These are phyloP conservation scores for Anarhynchus alexandrinus DNA, from an alignment of 2,113 vertebrate genomes.

Conservation along the genomic window DNA sequence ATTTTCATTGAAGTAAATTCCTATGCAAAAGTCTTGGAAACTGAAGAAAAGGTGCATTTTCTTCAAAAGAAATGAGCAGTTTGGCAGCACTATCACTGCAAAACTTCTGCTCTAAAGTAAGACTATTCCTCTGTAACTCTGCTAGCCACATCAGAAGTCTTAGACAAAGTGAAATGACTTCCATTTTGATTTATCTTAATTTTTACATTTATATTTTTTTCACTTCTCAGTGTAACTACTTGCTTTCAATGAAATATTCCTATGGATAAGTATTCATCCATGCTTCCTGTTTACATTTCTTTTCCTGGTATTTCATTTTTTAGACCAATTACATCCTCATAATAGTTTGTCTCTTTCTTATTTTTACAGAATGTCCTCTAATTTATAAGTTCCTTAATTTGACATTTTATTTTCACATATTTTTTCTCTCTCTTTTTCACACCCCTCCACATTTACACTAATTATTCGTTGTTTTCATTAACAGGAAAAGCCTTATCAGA, in stretches of 20 bases:
- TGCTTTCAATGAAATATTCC: not conserved
- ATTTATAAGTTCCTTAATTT: not conserved
- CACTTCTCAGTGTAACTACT: not conserved
- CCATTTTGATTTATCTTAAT: not conserved
- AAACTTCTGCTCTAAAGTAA: not conserved
- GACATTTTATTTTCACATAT: not conserved
- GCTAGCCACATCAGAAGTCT: not conserved
- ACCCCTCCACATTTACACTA: fast-evolving
- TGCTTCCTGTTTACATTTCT: not conserved
- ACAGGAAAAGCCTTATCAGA: not conserved
- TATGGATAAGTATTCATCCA: not conserved
- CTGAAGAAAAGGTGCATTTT: not conserved
- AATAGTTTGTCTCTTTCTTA: not conserved
- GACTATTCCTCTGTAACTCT: not conserved
- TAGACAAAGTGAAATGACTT: not conserved
- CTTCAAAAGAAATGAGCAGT: not conserved
- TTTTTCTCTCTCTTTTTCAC: not conserved
- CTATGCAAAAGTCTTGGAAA: not conserved
- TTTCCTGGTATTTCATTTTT: not conserved
- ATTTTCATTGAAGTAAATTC: not conserved
- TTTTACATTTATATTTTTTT: not conserved
- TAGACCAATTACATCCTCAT: not conserved
- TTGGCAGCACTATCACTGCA: not conserved
- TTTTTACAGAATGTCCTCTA: not conserved
- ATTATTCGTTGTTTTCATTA: not conserved